Conservation (phyloP, 2,113 vertebrate species). For the Strigops habroptila region DNA sequence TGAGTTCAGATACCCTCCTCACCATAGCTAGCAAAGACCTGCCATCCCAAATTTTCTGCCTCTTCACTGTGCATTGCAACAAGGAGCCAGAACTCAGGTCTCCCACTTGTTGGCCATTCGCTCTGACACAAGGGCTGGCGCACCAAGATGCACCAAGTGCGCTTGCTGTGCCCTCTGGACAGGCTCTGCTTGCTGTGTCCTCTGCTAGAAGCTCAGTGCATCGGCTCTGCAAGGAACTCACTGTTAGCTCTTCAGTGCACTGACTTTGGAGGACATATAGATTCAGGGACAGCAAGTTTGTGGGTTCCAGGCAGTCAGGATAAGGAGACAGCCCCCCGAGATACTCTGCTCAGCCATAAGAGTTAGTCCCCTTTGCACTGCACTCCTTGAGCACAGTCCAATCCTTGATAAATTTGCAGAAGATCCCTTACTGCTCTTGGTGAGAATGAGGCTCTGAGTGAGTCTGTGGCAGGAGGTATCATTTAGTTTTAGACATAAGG, state of each 20-base stretch:
- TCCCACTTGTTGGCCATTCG: neutral
- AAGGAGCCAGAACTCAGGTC: neutral
- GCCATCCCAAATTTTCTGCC: neutral
- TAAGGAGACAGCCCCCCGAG: neutral
- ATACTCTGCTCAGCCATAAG: neutral
- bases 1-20: neutral
- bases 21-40: neutral
- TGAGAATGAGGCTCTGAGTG: neutral
- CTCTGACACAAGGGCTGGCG: rapidly evolving
- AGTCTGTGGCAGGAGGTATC: neutral
- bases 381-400: neutral
- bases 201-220: neutral
- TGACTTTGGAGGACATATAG: neutral
- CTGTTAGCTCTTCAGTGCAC: neutral
- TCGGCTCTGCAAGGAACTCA: neutral
- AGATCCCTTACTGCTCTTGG: neutral
- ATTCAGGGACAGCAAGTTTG: neutral
- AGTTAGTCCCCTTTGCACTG: neutral
- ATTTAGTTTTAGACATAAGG: constrained; percentile 3
- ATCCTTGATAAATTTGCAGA: neutral
- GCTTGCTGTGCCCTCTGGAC: neutral
- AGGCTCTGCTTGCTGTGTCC: neutral
- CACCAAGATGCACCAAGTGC: rapidly evolving
- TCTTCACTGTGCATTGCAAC: neutral
- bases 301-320: neutral